Percentiles rank a stretch among this genome's conserved stretches.
phyloP scores from a whole-genome alignment of 2,797 vertebrate species.

The Paedocypris micromegethes region DNA sequence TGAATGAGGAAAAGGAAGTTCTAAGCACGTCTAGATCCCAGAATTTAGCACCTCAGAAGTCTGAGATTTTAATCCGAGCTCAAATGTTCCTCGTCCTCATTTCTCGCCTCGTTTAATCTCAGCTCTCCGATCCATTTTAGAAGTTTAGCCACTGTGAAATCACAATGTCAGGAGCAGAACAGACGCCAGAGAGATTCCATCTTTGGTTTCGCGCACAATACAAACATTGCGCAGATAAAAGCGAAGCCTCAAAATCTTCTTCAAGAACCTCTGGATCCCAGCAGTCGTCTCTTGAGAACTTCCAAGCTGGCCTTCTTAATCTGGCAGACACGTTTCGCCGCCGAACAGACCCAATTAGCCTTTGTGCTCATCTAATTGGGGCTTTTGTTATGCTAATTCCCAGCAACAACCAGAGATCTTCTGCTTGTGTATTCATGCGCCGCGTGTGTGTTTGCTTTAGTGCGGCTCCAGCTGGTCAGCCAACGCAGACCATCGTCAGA shows the following conservation, averaged over 20 bases:
- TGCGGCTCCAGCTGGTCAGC: slow-evolving; percentile 18
- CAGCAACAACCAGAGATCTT: slow-evolving; percentile 20
- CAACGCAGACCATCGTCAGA: background rate
- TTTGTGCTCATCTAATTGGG: slow-evolving; percentile 37
- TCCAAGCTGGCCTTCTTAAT: slow-evolving; percentile 38
- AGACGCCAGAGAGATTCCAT: no score
- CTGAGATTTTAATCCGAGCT: background rate
- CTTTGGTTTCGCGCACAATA: no score
- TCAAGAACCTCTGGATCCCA: slow-evolving; percentile 40
- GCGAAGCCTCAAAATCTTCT: slow-evolving; percentile 16
- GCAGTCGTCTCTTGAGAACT: slow-evolving; percentile 38
- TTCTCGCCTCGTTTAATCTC: background rate
- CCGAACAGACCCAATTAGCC: slow-evolving; percentile 34
- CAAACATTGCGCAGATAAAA: no score
- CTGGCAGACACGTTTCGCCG: slow-evolving; percentile 40
- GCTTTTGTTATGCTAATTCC: slow-evolving; percentile 38
- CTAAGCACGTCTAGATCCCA: no score
- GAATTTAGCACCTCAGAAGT: background rate
- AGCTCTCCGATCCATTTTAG: background rate
- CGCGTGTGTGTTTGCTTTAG: slow-evolving; percentile 23
- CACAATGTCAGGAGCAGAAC: background rate
- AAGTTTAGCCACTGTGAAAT: background rate
- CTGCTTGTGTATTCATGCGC: slow-evolving; percentile 16
- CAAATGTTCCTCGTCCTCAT: background rate
- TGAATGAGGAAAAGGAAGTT: no score